These are phyloP conservation scores for Microcebus murinus DNA, from an alignment of 2,113 vertebrate species.

Conservation along the genomic window DNA sequence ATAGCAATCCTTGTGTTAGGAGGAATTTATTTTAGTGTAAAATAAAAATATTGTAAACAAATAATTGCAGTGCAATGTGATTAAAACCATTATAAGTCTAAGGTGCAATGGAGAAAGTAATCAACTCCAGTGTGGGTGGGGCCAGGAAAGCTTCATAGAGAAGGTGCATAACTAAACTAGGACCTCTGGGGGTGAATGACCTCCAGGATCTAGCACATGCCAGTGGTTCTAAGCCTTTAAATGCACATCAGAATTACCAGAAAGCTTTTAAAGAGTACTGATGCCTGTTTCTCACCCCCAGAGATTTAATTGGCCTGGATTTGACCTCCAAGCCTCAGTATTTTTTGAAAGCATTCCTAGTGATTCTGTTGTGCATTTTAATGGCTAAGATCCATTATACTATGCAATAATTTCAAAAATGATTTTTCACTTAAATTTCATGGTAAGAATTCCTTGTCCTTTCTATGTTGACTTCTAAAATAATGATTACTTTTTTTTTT, in stretches of 20 bases:
- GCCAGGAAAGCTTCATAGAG: background rate
- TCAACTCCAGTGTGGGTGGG: background rate
- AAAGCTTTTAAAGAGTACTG: background rate
- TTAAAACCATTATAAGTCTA: conserved; percentile 18
- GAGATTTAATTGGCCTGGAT: background rate
- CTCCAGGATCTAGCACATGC: background rate
- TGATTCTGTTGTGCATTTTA: background rate
- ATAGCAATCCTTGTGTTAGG: background rate
- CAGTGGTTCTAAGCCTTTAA: background rate
- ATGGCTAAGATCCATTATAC: background rate
- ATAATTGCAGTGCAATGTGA: background rate
- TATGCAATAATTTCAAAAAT: conserved; percentile 4
- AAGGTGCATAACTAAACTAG: background rate
- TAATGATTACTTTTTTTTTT: background rate
- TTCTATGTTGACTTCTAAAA: conserved; percentile 46
- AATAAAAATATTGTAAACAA: background rate
- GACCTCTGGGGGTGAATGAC: background rate
- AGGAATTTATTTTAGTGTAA: conserved; percentile 24
- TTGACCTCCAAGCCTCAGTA: background rate
- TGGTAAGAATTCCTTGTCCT: background rate
- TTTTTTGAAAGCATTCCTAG: background rate
- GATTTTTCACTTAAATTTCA: conserved; percentile 31
- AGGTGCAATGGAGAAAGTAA: background rate
- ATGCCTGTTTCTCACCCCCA: background rate
- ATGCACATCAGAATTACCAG: background rate